These are phyloP conservation scores for Drosophila tropicalis DNA, from an alignment of 1,140 invertebrate species.

Conservation along the genomic window DNA sequence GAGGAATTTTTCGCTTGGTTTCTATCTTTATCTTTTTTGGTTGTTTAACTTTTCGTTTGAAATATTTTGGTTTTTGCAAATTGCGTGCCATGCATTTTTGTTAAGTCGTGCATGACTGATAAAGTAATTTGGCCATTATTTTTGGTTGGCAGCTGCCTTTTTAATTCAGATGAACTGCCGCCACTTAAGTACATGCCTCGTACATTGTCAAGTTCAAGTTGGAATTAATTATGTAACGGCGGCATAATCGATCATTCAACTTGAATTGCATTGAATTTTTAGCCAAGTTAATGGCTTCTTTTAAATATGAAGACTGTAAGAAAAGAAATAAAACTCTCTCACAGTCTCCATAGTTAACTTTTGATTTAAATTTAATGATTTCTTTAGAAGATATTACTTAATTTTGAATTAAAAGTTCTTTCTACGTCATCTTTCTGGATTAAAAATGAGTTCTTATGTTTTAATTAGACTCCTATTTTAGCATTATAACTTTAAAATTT, in stretches of 20 bases:
- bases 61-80: slow-evolving; percentile 50
- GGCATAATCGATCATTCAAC: slow-evolving; percentile 15
- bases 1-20: slow-evolving; percentile 14
- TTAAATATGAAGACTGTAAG: background rate
- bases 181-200: slow-evolving; percentile 27
- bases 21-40: slow-evolving; percentile 41
- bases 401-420: too few species aligned
- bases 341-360: too few species aligned
- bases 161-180: slow-evolving; percentile 58
- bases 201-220: slow-evolving; percentile 78
- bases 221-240: slow-evolving; percentile 68
- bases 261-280: background rate
- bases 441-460: too few species aligned
- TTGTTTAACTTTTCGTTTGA: slow-evolving; percentile 61
- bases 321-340: too few species aligned
- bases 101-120: slow-evolving; percentile 50
- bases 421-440: too few species aligned
- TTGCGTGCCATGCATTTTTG: slow-evolving; percentile 72
- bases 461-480: too few species aligned
- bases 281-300: background rate
- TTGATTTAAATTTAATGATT: too few species aligned
- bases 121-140: slow-evolving; percentile 52
- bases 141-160: slow-evolving; percentile 26
- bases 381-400: too few species aligned
- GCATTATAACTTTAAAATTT: too few species aligned